Evolutionary conservation across 2,113 vertebrate genomes (phyloP).

Genomic region (Gallinago undulata): DNA sequence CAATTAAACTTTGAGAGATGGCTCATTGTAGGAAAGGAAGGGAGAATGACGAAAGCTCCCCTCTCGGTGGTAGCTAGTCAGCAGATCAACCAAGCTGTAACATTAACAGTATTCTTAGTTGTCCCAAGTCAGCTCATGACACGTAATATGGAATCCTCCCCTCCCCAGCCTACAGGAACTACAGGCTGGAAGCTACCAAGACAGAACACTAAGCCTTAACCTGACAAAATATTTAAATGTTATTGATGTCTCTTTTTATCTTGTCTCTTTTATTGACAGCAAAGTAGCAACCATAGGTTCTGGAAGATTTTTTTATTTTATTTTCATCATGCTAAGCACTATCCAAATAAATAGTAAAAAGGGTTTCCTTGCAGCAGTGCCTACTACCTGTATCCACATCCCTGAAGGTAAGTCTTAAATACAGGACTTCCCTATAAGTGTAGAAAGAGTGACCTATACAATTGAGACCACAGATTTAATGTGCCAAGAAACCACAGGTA

Average conservation of each 20-base stretch:
- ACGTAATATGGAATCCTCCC: not conserved
- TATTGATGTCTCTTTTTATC: not conserved
- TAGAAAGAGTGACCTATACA: not conserved
- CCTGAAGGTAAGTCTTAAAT: not conserved
- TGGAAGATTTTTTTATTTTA: not conserved
- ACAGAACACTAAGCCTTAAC: not conserved
- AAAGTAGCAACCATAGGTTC: not conserved
- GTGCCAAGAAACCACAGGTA: not conserved
- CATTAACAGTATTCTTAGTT: not conserved
- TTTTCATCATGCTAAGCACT: not conserved
- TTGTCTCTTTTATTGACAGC: not conserved
- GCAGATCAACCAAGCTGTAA: not conserved
- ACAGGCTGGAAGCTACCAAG: not conserved
- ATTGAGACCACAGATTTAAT: not conserved
- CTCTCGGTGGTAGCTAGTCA: not conserved
- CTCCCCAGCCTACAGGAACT: not conserved
- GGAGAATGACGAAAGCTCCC: not conserved
- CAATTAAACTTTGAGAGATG: not conserved
- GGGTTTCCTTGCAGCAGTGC: not conserved
- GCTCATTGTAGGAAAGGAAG: not conserved
- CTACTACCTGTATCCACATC: not conserved
- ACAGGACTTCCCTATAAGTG: not conserved
- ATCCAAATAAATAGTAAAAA: not conserved
- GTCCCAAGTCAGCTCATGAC: not conserved
- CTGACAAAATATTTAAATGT: not conserved